Evolutionary conservation across 2,797 vertebrate genomes (phyloP), one percentile per base, ranked within the genome.

Genomic region (Eulemur mongoz): DNA sequence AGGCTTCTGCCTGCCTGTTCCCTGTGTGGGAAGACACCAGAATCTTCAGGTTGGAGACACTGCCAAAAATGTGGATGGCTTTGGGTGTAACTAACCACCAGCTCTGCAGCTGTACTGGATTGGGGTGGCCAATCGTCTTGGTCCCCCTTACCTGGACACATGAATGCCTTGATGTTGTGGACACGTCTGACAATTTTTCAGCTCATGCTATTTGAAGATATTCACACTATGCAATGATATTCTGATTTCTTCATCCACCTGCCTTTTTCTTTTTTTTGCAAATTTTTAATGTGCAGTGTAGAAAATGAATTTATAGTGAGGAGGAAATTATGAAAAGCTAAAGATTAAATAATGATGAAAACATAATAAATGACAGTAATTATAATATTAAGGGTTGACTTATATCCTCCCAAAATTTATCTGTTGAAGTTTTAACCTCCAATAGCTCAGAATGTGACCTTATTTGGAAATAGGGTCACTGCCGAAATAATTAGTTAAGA

Each of bases 1-100:
- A 63, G 82, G 78, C 82, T 88, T 57, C 83, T 95, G 94, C 50
- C 92, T 93, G 92, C 35, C 85, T 97, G 70, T 17, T 84, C 4
- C 3, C 38, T 54, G 40, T 79, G 32, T 12, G 82, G 80, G 59
- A 92, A 15, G 65, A n/a, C 5, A 91, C 22, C 72, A 40, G 52
- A 17, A 59, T 80, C 94, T 65, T 78, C 76, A 59, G 54, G 40
- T 5, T 84, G 82, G n/a, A 78, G 25, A 93, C 65, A 89, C 1
- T 89, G 85, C 57, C 85, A 91, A 65, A 78, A 48, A 13, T 76
- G 32, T 12, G 40, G 18, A 30, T 23, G 59, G 65, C 52, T 76
- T 57, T 88, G 89, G 48, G 85, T 82, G 25, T 73, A 80, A 81
- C 52, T 73, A 73, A 90, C n/a, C 70, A 65, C 45, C 50, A 57